Evolutionary conservation across 2,888 invertebrate species (phyloP).

Genomic region (Lamellibrachia columna): DNA sequence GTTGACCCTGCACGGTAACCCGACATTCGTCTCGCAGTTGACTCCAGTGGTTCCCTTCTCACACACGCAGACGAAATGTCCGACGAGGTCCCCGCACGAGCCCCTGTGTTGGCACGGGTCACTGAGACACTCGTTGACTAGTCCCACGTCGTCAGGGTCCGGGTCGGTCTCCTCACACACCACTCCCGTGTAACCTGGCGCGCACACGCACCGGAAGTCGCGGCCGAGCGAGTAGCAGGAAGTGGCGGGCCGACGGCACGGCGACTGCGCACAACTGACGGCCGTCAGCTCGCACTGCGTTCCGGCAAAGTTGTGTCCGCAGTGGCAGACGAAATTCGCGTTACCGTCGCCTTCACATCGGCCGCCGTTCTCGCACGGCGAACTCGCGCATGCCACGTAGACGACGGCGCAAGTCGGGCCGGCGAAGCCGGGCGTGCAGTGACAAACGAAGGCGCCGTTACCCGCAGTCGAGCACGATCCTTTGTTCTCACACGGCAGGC

Average conservation of each 20-base stretch:
- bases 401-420: background rate
- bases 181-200: background rate
- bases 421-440: background rate
- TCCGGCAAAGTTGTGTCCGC: background rate
- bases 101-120: background rate
- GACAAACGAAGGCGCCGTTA: background rate
- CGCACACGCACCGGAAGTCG: conserved; percentile 10
- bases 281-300: background rate
- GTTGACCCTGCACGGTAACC: background rate
- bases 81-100: background rate
- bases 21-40: conserved; percentile 4
- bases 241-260: background rate
- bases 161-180: background rate
- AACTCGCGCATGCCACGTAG: background rate
- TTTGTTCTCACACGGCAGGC: background rate
- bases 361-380: background rate
- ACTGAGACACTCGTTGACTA: background rate
- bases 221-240: background rate
- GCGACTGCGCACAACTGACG: background rate
- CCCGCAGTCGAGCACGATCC: background rate
- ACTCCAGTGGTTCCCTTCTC: background rate
- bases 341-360: background rate
- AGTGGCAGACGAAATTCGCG: background rate
- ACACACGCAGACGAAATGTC: background rate
- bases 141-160: background rate